These are phyloP conservation scores for Lycia hirtaria DNA, from an alignment of 2,888 invertebrate species.

Conservation along the genomic window DNA sequence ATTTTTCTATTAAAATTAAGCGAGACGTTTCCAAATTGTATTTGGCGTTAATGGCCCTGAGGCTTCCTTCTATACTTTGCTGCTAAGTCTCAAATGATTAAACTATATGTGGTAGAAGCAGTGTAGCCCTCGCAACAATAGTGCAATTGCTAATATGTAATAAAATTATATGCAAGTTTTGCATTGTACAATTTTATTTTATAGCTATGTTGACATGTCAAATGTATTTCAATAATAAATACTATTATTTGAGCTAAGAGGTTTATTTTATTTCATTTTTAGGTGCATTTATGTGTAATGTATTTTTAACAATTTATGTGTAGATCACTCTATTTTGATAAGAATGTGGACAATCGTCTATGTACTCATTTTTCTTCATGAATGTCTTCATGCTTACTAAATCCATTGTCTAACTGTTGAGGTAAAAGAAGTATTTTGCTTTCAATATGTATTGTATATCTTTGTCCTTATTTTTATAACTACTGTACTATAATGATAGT, in stretches of 20 bases:
- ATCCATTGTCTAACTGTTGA: constrained; percentile 59
- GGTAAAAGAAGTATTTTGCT: constrained; percentile 43
- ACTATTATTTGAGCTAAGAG: constrained; percentile 78
- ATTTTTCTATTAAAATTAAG: constrained; percentile 71
- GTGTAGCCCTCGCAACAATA: constrained; percentile 84
- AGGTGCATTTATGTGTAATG: constrained; percentile 67
- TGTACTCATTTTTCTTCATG: constrained; percentile 50
- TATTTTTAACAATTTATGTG: constrained; percentile 55
- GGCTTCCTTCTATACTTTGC: constrained; percentile 66
- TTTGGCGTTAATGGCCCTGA: constrained; percentile 70
- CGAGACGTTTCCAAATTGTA: constrained; percentile 71
- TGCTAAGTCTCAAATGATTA: constrained; percentile 62
- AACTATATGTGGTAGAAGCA: constrained; percentile 74
- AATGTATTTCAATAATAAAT: constrained; percentile 81
- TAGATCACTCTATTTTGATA: constrained; percentile 47
- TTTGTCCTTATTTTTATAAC: constrained; percentile 53
- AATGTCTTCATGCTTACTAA: constrained; percentile 53
- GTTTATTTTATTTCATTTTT: constrained; percentile 75
- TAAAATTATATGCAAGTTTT: constrained; percentile 81
- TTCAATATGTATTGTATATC: constrained; percentile 32
- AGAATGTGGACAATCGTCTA: constrained; percentile 51
- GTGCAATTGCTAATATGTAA: constrained; percentile 81
- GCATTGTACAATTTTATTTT: constrained; percentile 84
- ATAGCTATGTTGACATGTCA: constrained; percentile 80
- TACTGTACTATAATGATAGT: constrained; percentile 52